Base-by-base conservation (phyloP, 2,113 vertebrate species). In the Scomber scombrus region DNA sequence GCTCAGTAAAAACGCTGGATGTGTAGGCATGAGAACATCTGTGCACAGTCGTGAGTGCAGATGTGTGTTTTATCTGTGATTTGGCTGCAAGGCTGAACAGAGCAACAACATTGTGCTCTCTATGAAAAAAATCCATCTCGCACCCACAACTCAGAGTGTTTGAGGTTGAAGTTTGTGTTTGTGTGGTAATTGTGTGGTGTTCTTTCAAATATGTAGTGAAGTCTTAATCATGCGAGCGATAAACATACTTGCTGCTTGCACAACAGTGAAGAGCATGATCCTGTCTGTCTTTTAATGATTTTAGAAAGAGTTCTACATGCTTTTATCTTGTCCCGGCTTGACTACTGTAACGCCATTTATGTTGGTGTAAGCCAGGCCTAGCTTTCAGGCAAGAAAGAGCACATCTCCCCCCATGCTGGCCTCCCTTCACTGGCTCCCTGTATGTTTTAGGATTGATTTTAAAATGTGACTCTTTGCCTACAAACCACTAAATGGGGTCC, bases 191-290 rank as follows among this genome's bases (percentile, higher is more conserved):
- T 71, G 8, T 60, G 14, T 46, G 60, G 4, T n/a, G 46, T 26
- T 43, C 18, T 10, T 56, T 43, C 12, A 65, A 29, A 61, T 34
- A 21, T 49, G n/a, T 57, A 51, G 6, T 19, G 16, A 43, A 19
- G 47, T 61, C 47, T 43, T 23, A 51, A 57, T 61, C 31, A 66
- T 19, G 23, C 43, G 23, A 66, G 34, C 31, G 34, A 46, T 76
- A 34, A 82, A 65, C 49, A 13, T 21, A 61, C 73, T 56, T 18
- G 21, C 26, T 34, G 11, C 29, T 49, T 64, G 52, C n/a, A 26
- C 45, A 51, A 31, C 45, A 70, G 12, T 55, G 23, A 65, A 65
- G 6, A 45, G 23, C 26, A 55, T 26, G 23, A 26, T 26, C 23
- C 23, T 26, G 23, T 26, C 23, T 26, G 23, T 26, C 23, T 26